These are phyloP conservation scores for Pomatorhinus ruficollis DNA, from an alignment of 2,113 vertebrate species.

Conservation along the genomic window DNA sequence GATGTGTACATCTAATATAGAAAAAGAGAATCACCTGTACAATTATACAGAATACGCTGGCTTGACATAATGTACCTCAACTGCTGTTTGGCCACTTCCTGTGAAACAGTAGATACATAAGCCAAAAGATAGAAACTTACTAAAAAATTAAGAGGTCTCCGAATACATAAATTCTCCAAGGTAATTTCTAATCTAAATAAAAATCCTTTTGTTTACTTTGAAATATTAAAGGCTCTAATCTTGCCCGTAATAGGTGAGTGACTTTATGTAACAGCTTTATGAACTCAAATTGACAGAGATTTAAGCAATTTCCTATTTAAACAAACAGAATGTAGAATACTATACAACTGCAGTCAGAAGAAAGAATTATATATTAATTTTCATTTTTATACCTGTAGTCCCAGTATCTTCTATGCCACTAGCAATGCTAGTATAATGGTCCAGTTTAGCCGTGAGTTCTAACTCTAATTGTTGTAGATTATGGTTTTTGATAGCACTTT, in stretches of 20 bases:
- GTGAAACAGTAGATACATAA: background rate
- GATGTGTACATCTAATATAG: background rate
- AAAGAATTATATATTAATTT: background rate
- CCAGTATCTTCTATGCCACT: slow-evolving; percentile 73
- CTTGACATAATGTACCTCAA: background rate
- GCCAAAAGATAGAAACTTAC: background rate
- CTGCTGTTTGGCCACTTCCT: background rate
- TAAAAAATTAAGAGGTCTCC: background rate
- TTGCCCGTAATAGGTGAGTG: background rate
- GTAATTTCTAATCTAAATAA: background rate
- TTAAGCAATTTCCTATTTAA: background rate
- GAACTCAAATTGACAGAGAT: background rate
- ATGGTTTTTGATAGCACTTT: slow-evolving; percentile 82
- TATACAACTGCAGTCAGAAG: background rate
- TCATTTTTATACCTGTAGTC: slow-evolving; percentile 73
- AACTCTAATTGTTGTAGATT: slow-evolving; percentile 86
- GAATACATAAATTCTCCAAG: background rate
- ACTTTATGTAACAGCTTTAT: background rate
- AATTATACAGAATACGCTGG: background rate
- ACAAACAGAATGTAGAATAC: background rate
- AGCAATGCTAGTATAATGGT: slow-evolving; percentile 88
- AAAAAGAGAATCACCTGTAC: background rate
- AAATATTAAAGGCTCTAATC: background rate
- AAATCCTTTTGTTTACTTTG: background rate
- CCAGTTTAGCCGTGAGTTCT: slow-evolving; percentile 87